Conservation (phyloP, 2,113 vertebrate species). For the Microcebus ravelobensis region DNA sequence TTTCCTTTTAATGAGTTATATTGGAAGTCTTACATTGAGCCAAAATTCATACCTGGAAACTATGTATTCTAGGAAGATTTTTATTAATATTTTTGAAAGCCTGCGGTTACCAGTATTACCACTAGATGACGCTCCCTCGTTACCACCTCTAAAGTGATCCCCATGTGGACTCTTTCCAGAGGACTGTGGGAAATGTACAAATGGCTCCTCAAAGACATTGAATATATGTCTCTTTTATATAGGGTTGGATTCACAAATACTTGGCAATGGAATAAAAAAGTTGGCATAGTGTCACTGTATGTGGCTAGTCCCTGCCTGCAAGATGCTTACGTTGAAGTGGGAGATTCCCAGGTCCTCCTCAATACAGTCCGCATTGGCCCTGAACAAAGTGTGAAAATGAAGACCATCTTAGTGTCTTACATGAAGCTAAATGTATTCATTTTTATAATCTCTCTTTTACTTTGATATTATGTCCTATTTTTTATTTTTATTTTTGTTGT, state of each 20-base stretch:
- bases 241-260: not conserved
- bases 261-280: not conserved
- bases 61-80: not conserved
- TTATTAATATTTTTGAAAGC: not conserved
- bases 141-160: not conserved
- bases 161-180: not conserved
- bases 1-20: not conserved
- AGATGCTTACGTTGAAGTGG: not conserved
- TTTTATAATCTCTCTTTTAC: not conserved
- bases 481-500: not conserved
- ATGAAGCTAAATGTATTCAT: not conserved
- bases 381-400: not conserved
- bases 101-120: slow-evolving; percentile 11
- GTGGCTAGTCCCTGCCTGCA: not conserved
- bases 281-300: not conserved
- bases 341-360: not conserved
- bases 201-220: not conserved
- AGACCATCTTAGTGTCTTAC: not conserved
- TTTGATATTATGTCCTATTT: not conserved
- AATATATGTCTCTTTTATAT: not conserved
- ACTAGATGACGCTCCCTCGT: slow-evolving; percentile 50
- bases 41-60: not conserved
- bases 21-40: not conserved
- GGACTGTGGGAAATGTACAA: not conserved
- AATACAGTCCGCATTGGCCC: no score